Conservation (phyloP, 2,888 invertebrate genomes). For the Pantelozetes paolii region DNA sequence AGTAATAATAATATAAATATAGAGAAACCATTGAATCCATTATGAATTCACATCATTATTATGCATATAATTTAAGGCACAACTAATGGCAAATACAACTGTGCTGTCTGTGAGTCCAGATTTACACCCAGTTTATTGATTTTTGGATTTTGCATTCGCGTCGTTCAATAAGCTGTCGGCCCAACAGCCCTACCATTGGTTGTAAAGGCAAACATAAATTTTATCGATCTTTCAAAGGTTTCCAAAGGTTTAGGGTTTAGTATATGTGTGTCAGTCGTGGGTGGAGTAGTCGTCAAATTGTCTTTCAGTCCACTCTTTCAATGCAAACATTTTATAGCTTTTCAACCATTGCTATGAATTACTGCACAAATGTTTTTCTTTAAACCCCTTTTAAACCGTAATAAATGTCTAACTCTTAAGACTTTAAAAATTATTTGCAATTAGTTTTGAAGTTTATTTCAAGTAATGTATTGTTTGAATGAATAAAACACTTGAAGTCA, state of each 20-base stretch:
- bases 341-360: background rate
- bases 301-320: background rate
- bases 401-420: too few relatives aligned
- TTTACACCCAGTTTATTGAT: conserved; percentile 8
- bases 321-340: too few relatives aligned
- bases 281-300: background rate
- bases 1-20: background rate
- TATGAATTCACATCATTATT: background rate
- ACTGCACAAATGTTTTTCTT: too few relatives aligned
- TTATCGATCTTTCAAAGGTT: conserved; percentile 12
- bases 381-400: too few relatives aligned
- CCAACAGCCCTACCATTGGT: background rate
- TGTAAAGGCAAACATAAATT: background rate
- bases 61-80: background rate
- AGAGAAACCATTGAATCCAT: background rate
- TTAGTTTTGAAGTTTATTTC: too few relatives aligned
- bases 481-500: too few relatives aligned
- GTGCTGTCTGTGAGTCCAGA: background rate
- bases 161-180: background rate
- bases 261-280: background rate
- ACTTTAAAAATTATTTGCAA: too few relatives aligned
- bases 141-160: background rate
- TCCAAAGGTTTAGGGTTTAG: background rate
- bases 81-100: too few relatives aligned
- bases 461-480: too few relatives aligned